Evolutionary conservation across 2,888 invertebrate species (phyloP).

Genomic region (Watsonalla binaria): DNA sequence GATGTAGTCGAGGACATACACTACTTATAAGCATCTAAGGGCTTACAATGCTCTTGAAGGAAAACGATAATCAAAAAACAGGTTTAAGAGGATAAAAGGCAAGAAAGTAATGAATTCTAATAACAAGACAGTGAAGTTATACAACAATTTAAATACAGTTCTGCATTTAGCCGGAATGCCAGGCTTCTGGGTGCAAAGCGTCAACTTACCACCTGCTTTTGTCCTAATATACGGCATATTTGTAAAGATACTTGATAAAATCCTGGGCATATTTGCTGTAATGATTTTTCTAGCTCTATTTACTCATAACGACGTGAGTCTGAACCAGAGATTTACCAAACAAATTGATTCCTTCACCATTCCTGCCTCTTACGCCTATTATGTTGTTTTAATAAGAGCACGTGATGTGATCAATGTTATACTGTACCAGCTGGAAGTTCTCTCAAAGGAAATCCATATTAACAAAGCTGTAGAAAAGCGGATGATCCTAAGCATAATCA

Average conservation of each 20-base stretch:
- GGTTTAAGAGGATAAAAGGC: neutral
- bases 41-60: too few relatives aligned
- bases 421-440: slow-evolving; percentile 24
- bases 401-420: slow-evolving; percentile 19
- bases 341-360: slow-evolving; percentile 9
- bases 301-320: slow-evolving; percentile 29
- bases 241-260: slow-evolving; percentile 15
- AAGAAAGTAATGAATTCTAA: neutral
- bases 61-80: neutral
- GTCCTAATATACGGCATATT: slow-evolving; percentile 14
- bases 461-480: slow-evolving; percentile 35
- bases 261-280: slow-evolving; percentile 21
- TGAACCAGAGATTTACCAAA: slow-evolving; percentile 31
- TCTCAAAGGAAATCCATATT: slow-evolving; percentile 34
- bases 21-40: too few relatives aligned
- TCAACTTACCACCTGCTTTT: slow-evolving; percentile 19
- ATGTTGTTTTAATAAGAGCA: slow-evolving; percentile 20
- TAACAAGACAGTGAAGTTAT: slow-evolving; percentile 12
- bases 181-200: slow-evolving; percentile 35
- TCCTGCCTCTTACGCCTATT: neutral
- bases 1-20: too few relatives aligned
- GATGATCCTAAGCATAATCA: slow-evolving; percentile 31
- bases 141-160: slow-evolving; percentile 10
- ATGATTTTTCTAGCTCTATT: slow-evolving; percentile 28
- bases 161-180: slow-evolving; percentile 16